Percentiles rank a stretch among this genome's conserved stretches.
Evolutionary conservation across 2,888 invertebrate genomes (phyloP).

Genomic region (Chromoteleia sp.): DNA sequence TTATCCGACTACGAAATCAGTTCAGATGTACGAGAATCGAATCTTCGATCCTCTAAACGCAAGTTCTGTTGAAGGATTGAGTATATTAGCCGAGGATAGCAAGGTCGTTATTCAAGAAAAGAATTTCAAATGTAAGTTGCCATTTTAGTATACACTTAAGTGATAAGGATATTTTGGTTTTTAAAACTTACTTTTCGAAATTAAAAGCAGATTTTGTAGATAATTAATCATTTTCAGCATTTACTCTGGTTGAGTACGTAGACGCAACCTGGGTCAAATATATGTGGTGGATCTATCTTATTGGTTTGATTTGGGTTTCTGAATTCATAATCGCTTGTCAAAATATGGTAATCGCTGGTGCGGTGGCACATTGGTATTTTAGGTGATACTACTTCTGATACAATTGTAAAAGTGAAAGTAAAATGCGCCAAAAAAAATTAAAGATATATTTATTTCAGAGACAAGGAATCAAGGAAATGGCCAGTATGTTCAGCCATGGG

Average conservation of each 20-base stretch:
- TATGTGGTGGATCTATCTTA: conserved; percentile 96
- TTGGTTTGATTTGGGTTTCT: conserved; percentile 95
- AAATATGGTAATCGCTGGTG: conserved; percentile 96
- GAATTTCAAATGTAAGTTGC: conserved; percentile 79
- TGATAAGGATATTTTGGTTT: not conserved
- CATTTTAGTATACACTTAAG: not conserved
- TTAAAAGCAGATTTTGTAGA: not conserved
- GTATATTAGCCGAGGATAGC: conserved; percentile 71
- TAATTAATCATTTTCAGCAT: conserved; percentile 83
- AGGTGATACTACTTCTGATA: conserved; percentile 85
- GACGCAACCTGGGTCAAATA: conserved; percentile 93
- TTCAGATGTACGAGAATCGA: conserved; percentile 77
- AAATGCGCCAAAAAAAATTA: no score
- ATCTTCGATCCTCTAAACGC: conserved; percentile 77
- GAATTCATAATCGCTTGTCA: conserved; percentile 98
- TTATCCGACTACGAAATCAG: conserved; percentile 83
- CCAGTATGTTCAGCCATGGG: conserved; percentile 90
- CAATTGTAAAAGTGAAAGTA: conserved; percentile 33
- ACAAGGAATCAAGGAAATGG: conserved; percentile 87
- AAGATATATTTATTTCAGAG: conserved; percentile 84
- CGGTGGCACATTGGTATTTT: conserved; percentile 98
- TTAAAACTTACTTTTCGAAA: no score
- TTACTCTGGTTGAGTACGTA: conserved; percentile 89
- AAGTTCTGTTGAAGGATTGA: conserved; percentile 73
- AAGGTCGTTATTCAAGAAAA: conserved; percentile 75